phyloP scores from a whole-genome alignment of 1,140 invertebrate genomes.

The Drosophila albomicans region DNA sequence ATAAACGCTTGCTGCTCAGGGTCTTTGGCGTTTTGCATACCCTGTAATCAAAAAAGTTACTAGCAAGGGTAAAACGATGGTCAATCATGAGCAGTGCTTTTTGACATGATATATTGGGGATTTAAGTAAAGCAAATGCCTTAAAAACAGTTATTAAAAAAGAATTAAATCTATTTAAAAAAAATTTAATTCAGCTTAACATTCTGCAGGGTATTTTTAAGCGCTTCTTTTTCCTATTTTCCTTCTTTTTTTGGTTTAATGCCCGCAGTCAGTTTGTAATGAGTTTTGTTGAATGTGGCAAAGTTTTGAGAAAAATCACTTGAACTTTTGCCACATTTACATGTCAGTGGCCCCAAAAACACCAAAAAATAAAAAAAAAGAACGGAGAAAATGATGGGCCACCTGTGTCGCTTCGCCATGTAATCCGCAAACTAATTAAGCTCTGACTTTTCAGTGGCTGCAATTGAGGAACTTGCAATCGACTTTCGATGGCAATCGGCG shows the following conservation, averaged over 20 bases:
- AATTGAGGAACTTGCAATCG: conserved; percentile 40
- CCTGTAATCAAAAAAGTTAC: conserved; percentile 30
- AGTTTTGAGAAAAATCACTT: conserved; percentile 63
- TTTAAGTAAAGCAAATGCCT: background rate
- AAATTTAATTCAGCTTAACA: no score
- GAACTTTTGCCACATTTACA: conserved; percentile 83
- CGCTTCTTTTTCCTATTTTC: conserved; percentile 4
- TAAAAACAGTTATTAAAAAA: no score
- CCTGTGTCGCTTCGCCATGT: conserved; percentile 51
- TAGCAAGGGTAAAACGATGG: background rate
- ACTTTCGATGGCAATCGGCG: conserved; percentile 61
- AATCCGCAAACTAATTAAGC: conserved; percentile 70
- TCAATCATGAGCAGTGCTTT: background rate
- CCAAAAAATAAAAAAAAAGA: no score
- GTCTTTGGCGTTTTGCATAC: conserved; percentile 19
- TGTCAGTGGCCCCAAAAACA: conserved; percentile 64
- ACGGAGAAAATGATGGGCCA: conserved; percentile 63
- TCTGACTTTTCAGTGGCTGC: conserved; percentile 40
- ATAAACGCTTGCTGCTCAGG: conserved; percentile 23
- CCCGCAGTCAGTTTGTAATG: conserved; percentile 43
- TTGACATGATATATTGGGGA: background rate
- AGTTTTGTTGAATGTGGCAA: conserved; percentile 48
- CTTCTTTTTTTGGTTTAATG: conserved; percentile 22
- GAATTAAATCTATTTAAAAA: no score
- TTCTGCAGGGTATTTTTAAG: background rate